phyloP scores from a whole-genome alignment of 1,140 invertebrate species.

The Drosophila biarmipes region DNA sequence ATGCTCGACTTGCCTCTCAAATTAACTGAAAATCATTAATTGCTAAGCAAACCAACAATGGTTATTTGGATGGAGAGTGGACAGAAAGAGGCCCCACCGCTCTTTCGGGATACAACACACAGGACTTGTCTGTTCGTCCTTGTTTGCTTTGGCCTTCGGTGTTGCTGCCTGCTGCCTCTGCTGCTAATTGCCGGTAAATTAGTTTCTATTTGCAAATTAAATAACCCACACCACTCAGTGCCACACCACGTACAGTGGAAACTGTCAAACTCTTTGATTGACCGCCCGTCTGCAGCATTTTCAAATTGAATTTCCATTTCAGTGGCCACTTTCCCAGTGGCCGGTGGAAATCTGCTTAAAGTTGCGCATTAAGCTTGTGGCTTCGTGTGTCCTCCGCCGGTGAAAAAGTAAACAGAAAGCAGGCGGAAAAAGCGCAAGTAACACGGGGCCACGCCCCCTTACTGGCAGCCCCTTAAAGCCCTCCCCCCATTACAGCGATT shows the following conservation, averaged over 20 bases:
- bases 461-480: not conserved
- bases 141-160: conserved; percentile 34
- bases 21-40: conserved; percentile 60
- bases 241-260: conserved; percentile 29
- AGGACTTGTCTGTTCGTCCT: conserved; percentile 10
- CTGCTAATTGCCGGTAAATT: conserved; percentile 53
- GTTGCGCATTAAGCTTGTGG: conserved; percentile 11
- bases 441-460: conserved; percentile 36
- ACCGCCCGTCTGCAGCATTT: conserved; percentile 41
- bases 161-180: conserved; percentile 24
- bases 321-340: conserved; percentile 25
- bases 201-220: conserved; percentile 57
- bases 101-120: not conserved
- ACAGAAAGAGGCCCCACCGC: not conserved
- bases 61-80: not conserved
- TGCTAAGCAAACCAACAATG: conserved; percentile 39
- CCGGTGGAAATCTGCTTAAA: conserved; percentile 40
- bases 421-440: conserved; percentile 51
- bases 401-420: conserved; percentile 38
- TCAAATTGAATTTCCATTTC: conserved; percentile 52
- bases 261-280: conserved; percentile 51
- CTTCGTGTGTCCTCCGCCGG: not conserved
- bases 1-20: conserved; percentile 48
- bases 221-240: conserved; percentile 45
- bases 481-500: not conserved